Percentiles rank a stretch among this genome's conserved stretches.
These are phyloP conservation scores for Hypercompe scribonia DNA, from an alignment of 2,888 invertebrate genomes.

Conservation along the genomic window DNA sequence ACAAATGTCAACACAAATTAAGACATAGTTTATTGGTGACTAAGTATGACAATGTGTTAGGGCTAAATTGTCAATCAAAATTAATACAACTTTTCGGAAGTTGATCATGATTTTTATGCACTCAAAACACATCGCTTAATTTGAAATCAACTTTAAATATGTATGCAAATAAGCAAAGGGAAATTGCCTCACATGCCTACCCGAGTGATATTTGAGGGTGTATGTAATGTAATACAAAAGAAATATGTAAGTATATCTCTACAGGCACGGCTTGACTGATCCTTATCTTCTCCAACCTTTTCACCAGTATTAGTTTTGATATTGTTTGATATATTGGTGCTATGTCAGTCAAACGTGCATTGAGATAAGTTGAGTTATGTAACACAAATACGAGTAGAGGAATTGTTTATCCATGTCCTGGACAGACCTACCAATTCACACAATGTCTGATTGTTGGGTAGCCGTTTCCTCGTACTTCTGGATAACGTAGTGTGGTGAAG, in stretches of 20 bases:
- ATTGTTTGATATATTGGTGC: not conserved
- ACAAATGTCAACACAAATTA: slow-evolving; percentile 42
- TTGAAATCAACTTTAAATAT: not conserved
- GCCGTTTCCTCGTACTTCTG: too few relatives aligned
- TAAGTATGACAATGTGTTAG: not conserved
- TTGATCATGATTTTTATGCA: not conserved
- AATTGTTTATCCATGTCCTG: not conserved
- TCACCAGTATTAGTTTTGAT: not conserved
- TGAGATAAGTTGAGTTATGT: not conserved
- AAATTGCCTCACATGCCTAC: not conserved
- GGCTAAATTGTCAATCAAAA: not conserved
- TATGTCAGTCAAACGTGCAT: not conserved
- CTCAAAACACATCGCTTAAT: not conserved
- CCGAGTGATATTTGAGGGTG: not conserved
- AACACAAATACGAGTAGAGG: not conserved
- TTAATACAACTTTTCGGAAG: not conserved
- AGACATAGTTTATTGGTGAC: slow-evolving; percentile 28
- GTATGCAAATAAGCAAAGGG: too few relatives aligned
- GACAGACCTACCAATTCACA: not conserved
- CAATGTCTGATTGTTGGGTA: not conserved
- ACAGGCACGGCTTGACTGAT: not conserved
- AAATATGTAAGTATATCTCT: not conserved
- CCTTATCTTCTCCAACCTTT: not conserved
- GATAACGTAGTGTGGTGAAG: not conserved
- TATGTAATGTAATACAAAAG: not conserved